Evolutionary conservation across 92 coral and sea anemone species (phyloP).

Genomic region (Paramuricea clavata): DNA sequence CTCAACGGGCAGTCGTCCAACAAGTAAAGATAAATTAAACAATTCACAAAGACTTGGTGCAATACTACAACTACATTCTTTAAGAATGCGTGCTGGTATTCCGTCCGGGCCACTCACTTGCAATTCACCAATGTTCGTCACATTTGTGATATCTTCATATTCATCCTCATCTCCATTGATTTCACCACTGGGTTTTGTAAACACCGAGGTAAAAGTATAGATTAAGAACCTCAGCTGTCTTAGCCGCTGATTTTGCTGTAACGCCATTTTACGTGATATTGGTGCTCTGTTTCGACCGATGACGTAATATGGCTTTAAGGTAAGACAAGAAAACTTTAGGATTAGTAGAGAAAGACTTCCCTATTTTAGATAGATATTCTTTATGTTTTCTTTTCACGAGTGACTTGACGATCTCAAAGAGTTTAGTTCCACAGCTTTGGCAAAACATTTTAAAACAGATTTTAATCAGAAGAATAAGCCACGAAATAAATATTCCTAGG

Average conservation of each 20-base stretch:
- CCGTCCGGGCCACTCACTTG: constrained; percentile 64
- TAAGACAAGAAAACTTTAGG: background rate
- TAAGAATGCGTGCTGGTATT: constrained; percentile 50
- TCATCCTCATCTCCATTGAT: background rate
- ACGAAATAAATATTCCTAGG: too few relatives aligned
- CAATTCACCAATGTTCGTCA: background rate
- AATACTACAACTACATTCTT: background rate
- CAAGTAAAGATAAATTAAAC: constrained; percentile 32
- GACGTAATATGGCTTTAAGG: background rate
- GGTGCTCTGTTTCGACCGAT: background rate
- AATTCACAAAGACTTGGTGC: constrained; percentile 41
- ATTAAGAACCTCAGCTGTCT: constrained; percentile 52
- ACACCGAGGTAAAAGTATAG: constrained; percentile 50
- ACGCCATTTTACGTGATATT: constrained; percentile 41
- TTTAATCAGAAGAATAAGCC: too few relatives aligned
- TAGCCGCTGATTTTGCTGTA: constrained; percentile 30
- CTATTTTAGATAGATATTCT: background rate
- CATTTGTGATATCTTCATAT: background rate
- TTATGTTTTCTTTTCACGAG: background rate
- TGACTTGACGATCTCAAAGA: too few relatives aligned
- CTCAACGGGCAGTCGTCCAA: constrained; percentile 38
- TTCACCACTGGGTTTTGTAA: background rate
- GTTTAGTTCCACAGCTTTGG: too few relatives aligned
- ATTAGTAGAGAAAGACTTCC: background rate
- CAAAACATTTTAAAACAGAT: too few relatives aligned